A percentile compares a stretch with the other conserved stretches of the same genome.
Evolutionary conservation across 2,888 invertebrate species (phyloP).

Genomic region (Pyrgus malvae): DNA sequence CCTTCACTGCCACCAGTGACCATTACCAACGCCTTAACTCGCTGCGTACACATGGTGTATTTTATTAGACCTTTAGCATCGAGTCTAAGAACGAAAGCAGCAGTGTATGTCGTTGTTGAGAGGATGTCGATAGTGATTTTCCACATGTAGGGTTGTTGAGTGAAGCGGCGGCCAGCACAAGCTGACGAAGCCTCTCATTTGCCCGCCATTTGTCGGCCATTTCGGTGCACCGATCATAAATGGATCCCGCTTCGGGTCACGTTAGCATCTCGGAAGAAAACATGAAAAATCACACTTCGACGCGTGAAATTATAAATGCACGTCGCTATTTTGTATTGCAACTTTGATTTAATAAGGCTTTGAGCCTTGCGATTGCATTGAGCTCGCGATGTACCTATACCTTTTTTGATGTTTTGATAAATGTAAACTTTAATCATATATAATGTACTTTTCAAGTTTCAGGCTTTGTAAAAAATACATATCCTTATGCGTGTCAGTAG

Average conservation of each 20-base stretch:
- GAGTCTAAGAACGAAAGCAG: constrained; percentile 3
- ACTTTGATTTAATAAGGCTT: constrained; percentile 27
- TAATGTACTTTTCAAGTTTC: too few relatives aligned
- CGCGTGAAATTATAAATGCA: constrained; percentile 65
- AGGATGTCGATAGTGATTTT: constrained; percentile 36
- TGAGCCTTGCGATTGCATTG: constrained; percentile 13
- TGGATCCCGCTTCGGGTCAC: constrained; percentile 77
- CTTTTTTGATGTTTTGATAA: constrained; percentile 5
- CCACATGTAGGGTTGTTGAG: constrained; percentile 59
- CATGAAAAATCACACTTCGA: constrained; percentile 79
- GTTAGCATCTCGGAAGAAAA: constrained; percentile 76
- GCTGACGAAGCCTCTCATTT: constrained; percentile 80
- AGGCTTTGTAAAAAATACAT: too few relatives aligned
- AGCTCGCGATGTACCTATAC: constrained; percentile 7
- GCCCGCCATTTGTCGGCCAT: constrained; percentile 81
- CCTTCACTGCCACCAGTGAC: constrained; percentile 50
- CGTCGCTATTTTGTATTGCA: constrained; percentile 29
- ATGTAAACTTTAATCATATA: too few relatives aligned
- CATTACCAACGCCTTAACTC: constrained; percentile 35
- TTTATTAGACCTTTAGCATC: too few relatives aligned
- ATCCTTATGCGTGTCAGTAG: too few relatives aligned
- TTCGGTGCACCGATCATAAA: constrained; percentile 80
- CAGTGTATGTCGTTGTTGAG: constrained; percentile 28
- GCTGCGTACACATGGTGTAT: constrained; percentile 8
- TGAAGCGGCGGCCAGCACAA: constrained; percentile 65